A percentile compares a stretch with the other conserved stretches of the same genome.
These are phyloP conservation scores for Euborellia annulipes DNA, from an alignment of 1,140 invertebrate species.

Conservation along the genomic window DNA sequence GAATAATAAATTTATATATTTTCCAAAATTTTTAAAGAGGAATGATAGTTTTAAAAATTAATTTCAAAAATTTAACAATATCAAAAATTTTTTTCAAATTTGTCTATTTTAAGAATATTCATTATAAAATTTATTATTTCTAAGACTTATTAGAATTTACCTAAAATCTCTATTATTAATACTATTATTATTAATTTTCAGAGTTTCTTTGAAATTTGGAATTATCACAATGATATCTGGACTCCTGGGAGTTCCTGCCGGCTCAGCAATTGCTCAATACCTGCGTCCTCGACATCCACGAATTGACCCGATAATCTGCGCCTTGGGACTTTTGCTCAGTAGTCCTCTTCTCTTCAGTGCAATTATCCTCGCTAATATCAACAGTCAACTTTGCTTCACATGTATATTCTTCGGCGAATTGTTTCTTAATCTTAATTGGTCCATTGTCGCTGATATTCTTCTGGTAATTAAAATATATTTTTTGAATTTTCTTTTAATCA, in stretches of 20 bases:
- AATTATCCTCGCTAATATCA: constrained; percentile 43
- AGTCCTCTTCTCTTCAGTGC: constrained; percentile 70
- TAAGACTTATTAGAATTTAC: too few relatives aligned
- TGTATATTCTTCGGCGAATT: constrained; percentile 66
- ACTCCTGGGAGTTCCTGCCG: constrained; percentile 81
- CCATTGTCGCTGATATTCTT: constrained; percentile 93
- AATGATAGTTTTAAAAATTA: too few relatives aligned
- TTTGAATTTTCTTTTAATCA: too few relatives aligned
- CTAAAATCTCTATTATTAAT: too few relatives aligned
- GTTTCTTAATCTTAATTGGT: constrained; percentile 87
- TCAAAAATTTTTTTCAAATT: too few relatives aligned
- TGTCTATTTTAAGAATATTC: too few relatives aligned
- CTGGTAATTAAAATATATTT: constrained; percentile 88
- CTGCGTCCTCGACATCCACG: constrained; percentile 43
- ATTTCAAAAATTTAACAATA: too few relatives aligned
- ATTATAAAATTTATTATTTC: too few relatives aligned
- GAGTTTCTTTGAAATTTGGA: constrained; percentile 82
- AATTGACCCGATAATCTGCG: constrained; percentile 87
- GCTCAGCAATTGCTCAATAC: constrained; percentile 59
- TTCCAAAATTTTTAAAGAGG: too few relatives aligned
- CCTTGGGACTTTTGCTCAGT: constrained; percentile 65
- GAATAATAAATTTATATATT: too few relatives aligned
- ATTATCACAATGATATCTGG: constrained; percentile 85
- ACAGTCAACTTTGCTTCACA: constrained; percentile 50
- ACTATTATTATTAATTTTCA: too few relatives aligned